Base-by-base conservation (phyloP, 2,113 vertebrate genomes). In the Fregetta grallaria region DNA sequence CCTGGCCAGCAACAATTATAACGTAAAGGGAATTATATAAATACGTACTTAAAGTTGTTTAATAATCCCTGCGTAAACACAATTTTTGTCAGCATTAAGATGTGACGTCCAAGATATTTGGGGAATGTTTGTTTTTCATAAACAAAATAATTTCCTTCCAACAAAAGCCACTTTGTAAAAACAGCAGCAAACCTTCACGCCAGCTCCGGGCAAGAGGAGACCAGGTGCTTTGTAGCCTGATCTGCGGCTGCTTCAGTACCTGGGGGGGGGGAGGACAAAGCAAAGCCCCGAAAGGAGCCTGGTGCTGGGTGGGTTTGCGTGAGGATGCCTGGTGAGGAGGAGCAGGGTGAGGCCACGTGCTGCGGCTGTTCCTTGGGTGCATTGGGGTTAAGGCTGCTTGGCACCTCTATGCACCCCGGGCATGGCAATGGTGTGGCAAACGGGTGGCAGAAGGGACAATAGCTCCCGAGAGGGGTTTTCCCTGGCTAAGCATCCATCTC, bases 361-460 rank as follows among this genome's bases (percentile, higher is more conserved):
- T 58, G 45, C 4, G 4, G 34, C 27, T 15, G 5, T 13, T n/a
- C 27, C 34, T 23, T 18, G 9, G 2, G 1, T 49, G 12, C 30
- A 10, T 1, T 3, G 5, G 19, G 1, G 1, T 38, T n/a, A 30
- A 52, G 27, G 6, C 12, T 56, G 14, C 30, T 44, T 36, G 6
- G 17, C 45, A 70, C 3, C 6, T 1, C 2, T 27, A 2, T 9
- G 18, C 6, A 25, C 2, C 22, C 34, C 1, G 0, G 30, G 5
- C 19, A 58, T 0, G 15, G 47, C 42, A 6, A 1, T 15, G 30
- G 7, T 1, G 4, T 36, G 36, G 21, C 8, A 47, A 55, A 27
- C 1, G 0, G 2, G 8, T 17, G 38, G 19, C 26, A 27, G 27
- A 58, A 68, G 15, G 52, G 7, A 17, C 5, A 55, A 5, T 9